A percentile compares a stretch with the other conserved stretches of the same genome.
Evolutionary conservation across 35 echinoderm and acorn worm species (phyloP).

Genomic region (Amphiura filiformis): DNA sequence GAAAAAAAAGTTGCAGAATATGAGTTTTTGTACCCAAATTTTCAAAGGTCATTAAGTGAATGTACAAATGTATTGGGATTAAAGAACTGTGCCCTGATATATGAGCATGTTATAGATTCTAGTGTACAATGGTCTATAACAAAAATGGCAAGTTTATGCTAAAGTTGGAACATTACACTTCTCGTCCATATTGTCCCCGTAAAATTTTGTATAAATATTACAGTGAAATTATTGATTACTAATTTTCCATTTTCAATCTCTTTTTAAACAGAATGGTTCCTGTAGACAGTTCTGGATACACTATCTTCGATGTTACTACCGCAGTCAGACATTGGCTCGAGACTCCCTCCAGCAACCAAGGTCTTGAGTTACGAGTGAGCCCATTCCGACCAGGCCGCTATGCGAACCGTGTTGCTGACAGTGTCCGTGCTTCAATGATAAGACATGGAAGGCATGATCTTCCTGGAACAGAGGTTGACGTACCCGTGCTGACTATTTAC

Average conservation of each 20-base stretch:
- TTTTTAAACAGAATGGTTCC: constrained; percentile 61
- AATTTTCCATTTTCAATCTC: neutral
- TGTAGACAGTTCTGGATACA: constrained; percentile 76
- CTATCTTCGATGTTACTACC: constrained; percentile 81
- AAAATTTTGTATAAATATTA: too few species aligned
- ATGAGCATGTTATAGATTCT: too few species aligned
- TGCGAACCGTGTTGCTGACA: constrained; percentile 69
- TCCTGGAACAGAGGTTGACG: constrained; percentile 43
- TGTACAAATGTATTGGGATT: too few species aligned
- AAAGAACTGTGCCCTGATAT: too few species aligned
- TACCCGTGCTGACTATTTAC: constrained; percentile 78
- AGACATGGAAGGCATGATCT: constrained; percentile 24
- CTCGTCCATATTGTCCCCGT: too few species aligned
- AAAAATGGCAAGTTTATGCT: too few species aligned
- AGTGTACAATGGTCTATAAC: too few species aligned
- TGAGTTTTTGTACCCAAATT: too few species aligned
- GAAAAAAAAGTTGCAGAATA: too few species aligned
- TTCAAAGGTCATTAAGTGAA: too few species aligned
- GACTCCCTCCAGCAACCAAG: constrained; percentile 40
- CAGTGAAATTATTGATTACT: neutral
- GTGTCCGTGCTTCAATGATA: constrained; percentile 11
- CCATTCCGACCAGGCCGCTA: constrained; percentile 51
- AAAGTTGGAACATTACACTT: too few species aligned
- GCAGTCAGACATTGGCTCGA: constrained; percentile 61
- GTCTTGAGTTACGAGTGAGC: constrained; percentile 58